Evolutionary conservation across 1,140 invertebrate genomes (phyloP).

Genomic region (Trichonephila inaurata): DNA sequence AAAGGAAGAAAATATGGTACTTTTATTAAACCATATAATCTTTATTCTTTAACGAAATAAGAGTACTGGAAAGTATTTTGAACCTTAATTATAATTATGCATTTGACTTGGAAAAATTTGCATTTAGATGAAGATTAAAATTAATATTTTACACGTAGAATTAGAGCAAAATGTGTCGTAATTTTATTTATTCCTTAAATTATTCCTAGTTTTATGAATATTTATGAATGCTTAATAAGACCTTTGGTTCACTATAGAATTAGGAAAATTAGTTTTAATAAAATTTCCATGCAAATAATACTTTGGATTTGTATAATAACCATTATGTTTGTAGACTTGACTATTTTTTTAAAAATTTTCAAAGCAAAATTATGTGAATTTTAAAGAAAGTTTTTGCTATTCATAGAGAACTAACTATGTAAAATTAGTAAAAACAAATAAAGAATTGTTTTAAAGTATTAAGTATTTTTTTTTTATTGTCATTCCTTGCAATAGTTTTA

Average conservation of each 20-base stretch:
- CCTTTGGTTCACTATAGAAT: neutral
- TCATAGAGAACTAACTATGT: too few relatives aligned
- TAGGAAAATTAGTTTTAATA: conserved; percentile 19
- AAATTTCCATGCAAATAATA: neutral
- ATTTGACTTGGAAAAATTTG: conserved; percentile 10
- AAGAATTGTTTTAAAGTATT: too few relatives aligned
- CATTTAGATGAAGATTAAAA: conserved; percentile 30
- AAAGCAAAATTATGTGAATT: too few relatives aligned
- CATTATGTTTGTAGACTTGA: too few relatives aligned
- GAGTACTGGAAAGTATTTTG: neutral
- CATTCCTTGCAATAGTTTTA: too few relatives aligned
- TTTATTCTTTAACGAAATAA: neutral
- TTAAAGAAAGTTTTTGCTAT: too few relatives aligned
- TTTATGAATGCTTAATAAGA: neutral
- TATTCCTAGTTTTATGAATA: neutral
- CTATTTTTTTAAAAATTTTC: too few relatives aligned
- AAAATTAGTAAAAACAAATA: too few relatives aligned
- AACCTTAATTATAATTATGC: conserved; percentile 28
- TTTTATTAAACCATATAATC: neutral
- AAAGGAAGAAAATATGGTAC: neutral
- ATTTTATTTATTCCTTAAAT: neutral
- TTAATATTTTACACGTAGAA: conserved; percentile 9
- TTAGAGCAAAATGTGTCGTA: neutral
- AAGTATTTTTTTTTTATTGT: too few relatives aligned
- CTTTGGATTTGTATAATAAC: neutral